Evolutionary conservation across 2,113 vertebrate species (phyloP), one percentile per base, ranked within the genome.

Genomic region (Mesocricetus auratus): DNA sequence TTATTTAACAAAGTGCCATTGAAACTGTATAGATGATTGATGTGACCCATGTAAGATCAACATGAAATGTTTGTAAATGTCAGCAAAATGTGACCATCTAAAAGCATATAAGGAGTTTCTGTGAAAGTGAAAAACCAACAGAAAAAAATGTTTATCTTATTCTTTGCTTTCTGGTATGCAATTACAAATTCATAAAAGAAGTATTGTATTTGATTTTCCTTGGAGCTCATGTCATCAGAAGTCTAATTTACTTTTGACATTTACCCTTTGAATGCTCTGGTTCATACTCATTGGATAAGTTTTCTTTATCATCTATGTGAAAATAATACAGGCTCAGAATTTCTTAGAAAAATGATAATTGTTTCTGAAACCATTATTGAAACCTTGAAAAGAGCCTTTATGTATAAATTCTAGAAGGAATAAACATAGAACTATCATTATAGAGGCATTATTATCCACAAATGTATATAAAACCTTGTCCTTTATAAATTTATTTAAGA

Each of bases 61-160:
- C 99, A 99, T 98, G 98, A 98, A 99, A 98, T 98, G 98, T 99
- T 99, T 99, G 98, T 99, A 99, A 98, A 98, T 98, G 98, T 98
- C 98, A 99, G 98, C 98, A 98, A 98, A 98, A 99, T 98, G 98
- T 98, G 98, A 97, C 98, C 98, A 98, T 98, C 97, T 98, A 98
- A 98, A 98, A 98, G 97, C 97, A 93, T 97, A 97, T 97, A 98
- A 98, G 96, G 93, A 94, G 93, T 98, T 97, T 98, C 97, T 95
- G 93, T 98, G 97, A 98, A 98, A 98, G 97, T 98, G 97, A 98
- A 98, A 98, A 98, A 98, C 97, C 98, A 98, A 98, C 97, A 98
- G 97, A 98, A 98, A 60, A 71, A 97, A 97, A 98, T 98, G 97
- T 99, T 98, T 98, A 98, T 98, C 98, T 98, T 98, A 94, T 97